Conservation (phyloP, 2,797 vertebrate species). For the Siniperca undulata region DNA sequence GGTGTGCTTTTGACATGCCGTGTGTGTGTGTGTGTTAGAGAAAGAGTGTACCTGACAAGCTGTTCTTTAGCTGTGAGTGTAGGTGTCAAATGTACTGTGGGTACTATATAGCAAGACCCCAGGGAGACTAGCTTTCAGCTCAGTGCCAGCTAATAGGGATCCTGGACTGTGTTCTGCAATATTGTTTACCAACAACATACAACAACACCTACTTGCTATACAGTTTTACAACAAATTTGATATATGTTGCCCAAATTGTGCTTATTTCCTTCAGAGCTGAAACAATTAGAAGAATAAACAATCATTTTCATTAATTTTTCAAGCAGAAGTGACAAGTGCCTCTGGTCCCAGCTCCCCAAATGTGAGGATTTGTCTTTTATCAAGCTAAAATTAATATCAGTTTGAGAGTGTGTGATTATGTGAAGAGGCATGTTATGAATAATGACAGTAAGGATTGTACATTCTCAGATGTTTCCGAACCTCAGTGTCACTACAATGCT, state of each 20-base stretch:
- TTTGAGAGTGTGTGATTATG: conserved; percentile 35
- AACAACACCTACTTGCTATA: neutral
- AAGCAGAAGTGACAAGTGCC: too few relatives aligned
- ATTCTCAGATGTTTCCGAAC: conserved; percentile 38
- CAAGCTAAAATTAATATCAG: conserved; percentile 28
- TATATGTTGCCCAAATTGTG: neutral
- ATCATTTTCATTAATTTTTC: too few relatives aligned
- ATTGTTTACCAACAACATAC: conserved; percentile 6
- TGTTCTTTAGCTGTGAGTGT: conserved; percentile 65
- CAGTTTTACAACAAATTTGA: neutral
- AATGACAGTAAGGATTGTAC: conserved; percentile 42
- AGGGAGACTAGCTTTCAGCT: conserved; percentile 35
- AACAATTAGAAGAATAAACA: too few relatives aligned
- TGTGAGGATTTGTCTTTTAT: neutral
- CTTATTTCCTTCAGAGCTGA: neutral
- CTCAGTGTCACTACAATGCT: conserved; percentile 36
- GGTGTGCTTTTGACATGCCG: conserved; percentile 51
- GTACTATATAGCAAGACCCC: conserved; percentile 44
- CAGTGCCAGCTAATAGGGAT: conserved; percentile 45
- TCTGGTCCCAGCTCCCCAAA: too few relatives aligned
- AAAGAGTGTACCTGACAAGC: conserved; percentile 53
- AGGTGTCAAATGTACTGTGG: conserved; percentile 60
- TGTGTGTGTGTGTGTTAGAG: conserved; percentile 6
- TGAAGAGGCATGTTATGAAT: conserved; percentile 33
- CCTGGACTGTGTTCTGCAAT: neutral